A percentile compares a stretch with the other conserved stretches of the same genome.
Evolutionary conservation across 2,888 invertebrate genomes (phyloP).

Genomic region (Caenorhabditis sp.): DNA sequence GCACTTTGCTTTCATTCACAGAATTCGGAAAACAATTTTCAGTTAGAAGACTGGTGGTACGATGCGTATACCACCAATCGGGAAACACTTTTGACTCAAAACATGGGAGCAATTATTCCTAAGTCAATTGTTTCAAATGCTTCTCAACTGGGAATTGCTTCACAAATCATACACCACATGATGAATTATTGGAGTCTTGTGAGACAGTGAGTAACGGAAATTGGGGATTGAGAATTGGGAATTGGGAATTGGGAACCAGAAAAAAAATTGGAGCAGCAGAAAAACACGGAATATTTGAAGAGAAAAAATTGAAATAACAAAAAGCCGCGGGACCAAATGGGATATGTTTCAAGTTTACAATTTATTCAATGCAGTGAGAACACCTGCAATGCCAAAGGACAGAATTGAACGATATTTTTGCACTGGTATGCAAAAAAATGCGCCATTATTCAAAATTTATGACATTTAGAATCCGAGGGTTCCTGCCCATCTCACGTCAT

Average conservation of each 20-base stretch:
- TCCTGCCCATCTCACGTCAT: conserved; percentile 85
- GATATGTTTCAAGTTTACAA: conserved; percentile 85
- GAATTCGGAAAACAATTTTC: neutral
- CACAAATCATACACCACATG: conserved; percentile 65
- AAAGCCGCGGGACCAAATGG: conserved; percentile 82
- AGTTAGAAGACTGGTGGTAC: conserved; percentile 79
- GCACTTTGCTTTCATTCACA: neutral
- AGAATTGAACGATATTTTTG: conserved; percentile 70
- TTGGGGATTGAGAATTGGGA: neutral
- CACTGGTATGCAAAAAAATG: conserved; percentile 62
- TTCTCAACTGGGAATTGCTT: conserved; percentile 63
- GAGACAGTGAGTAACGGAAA: conserved; percentile 57
- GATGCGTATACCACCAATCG: conserved; percentile 73
- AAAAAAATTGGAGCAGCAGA: conserved; percentile 10
- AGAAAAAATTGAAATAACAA: conserved; percentile 67
- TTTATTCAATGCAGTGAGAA: conserved; percentile 85
- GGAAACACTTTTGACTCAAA: conserved; percentile 64
- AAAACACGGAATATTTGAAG: conserved; percentile 53
- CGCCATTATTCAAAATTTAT: too few species aligned
- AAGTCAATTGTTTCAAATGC: conserved; percentile 26
- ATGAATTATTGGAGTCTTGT: conserved; percentile 67
- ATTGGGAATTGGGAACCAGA: neutral
- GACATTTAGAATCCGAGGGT: conserved; percentile 71
- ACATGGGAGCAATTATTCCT: conserved; percentile 61
- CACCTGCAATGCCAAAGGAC: conserved; percentile 68